Conservation (phyloP, 1,140 invertebrate genomes). For the Ptiloglossa arizonensis region DNA sequence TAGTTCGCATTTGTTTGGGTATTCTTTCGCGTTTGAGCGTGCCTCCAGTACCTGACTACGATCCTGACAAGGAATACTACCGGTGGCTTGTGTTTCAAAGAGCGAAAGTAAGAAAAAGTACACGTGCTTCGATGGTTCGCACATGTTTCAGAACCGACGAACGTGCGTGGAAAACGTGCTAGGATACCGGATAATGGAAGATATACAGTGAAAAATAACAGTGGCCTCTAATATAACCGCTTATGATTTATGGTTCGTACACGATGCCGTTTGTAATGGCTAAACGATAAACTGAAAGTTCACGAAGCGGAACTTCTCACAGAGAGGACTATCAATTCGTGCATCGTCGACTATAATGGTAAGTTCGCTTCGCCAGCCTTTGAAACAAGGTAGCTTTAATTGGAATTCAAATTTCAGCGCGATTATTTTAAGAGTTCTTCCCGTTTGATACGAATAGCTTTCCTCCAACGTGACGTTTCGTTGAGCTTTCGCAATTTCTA, state of each 20-base stretch:
- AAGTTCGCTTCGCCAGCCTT: background rate
- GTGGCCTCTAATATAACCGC: conserved; percentile 24
- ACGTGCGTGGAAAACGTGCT: conserved; percentile 30
- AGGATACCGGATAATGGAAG: conserved; percentile 18
- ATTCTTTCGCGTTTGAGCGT: too few species aligned
- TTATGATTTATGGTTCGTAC: conserved; percentile 41
- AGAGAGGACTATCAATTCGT: conserved; percentile 31
- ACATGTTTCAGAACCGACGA: conserved; percentile 34
- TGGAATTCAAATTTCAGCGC: conserved; percentile 4
- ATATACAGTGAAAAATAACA: conserved; percentile 44
- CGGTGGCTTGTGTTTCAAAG: background rate
- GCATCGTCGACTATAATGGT: conserved; percentile 12
- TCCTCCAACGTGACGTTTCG: background rate
- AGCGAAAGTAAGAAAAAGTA: background rate
- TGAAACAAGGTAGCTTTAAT: background rate
- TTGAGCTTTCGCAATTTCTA: background rate
- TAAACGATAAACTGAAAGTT: conserved; percentile 47
- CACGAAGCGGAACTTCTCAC: conserved; percentile 31
- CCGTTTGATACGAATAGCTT: background rate
- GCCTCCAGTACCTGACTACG: too few species aligned
- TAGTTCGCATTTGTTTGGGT: too few species aligned
- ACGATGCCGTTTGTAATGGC: conserved; percentile 48
- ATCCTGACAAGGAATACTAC: too few species aligned
- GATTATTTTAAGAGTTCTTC: background rate
- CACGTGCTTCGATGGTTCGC: conserved; percentile 23